phyloP scores from a whole-genome alignment of 2,888 invertebrate genomes.

The Aporophyla nigra region DNA sequence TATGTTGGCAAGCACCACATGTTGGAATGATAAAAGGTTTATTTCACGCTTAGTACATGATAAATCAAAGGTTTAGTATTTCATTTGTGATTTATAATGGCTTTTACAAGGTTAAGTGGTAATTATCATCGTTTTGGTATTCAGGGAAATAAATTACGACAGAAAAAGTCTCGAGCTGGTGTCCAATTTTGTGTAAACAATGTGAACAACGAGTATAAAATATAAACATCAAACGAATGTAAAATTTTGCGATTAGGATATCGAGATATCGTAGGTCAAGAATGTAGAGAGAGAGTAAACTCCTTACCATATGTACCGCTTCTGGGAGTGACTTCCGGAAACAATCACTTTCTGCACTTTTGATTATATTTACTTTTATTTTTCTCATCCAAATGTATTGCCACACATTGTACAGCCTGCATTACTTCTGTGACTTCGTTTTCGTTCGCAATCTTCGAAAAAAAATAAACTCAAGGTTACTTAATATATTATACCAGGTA shows the following conservation, averaged over 20 bases:
- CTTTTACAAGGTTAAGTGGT: constrained; percentile 35
- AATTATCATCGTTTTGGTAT: constrained; percentile 25
- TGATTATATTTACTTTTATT: background rate
- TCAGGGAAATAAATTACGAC: constrained; percentile 27
- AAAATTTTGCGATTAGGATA: background rate
- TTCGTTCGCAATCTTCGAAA: background rate
- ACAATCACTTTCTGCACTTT: background rate
- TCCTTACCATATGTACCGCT: background rate
- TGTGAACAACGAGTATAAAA: background rate
- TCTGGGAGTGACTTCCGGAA: background rate
- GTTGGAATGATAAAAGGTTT: constrained; percentile 41
- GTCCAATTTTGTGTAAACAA: background rate
- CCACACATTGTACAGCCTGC: too few species aligned
- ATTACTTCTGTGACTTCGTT: background rate
- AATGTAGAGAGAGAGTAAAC: background rate
- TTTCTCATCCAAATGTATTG: background rate
- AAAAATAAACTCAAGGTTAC: background rate
- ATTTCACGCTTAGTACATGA: constrained; percentile 34
- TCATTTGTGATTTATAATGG: constrained; percentile 55
- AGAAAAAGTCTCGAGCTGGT: background rate
- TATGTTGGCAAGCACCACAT: constrained; percentile 53
- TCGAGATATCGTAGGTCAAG: background rate
- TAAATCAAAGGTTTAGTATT: constrained; percentile 52
- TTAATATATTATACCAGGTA: too few species aligned
- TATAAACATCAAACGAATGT: background rate